phyloP scores from a whole-genome alignment of 2,113 vertebrate genomes.

The Polyodon spathula region DNA sequence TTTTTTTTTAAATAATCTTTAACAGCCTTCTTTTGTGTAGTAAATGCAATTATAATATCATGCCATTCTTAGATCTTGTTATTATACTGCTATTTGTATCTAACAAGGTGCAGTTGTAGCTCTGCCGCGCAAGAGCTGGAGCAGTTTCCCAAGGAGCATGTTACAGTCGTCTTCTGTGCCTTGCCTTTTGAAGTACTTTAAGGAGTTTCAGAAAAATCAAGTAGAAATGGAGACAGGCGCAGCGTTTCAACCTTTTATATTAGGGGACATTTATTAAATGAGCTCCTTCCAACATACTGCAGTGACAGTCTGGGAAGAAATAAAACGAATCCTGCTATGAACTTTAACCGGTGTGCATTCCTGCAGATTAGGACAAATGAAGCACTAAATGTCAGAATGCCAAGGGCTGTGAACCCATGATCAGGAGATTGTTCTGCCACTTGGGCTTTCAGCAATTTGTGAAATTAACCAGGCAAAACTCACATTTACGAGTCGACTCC shows the following conservation, averaged over 20 bases:
- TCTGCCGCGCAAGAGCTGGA: background rate
- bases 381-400: slow-evolving; percentile 29
- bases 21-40: too few species aligned
- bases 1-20: too few species aligned
- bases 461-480: background rate
- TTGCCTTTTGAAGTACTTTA: background rate
- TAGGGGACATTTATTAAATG: slow-evolving; percentile 19
- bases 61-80: background rate
- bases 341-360: slow-evolving; percentile 51
- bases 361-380: slow-evolving; percentile 32
- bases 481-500: background rate
- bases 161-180: background rate
- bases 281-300: slow-evolving; percentile 9
- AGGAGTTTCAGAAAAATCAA: background rate
- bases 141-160: background rate
- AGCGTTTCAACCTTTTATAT: slow-evolving; percentile 3
- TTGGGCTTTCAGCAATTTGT: slow-evolving; percentile 1
- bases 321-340: slow-evolving; percentile 42
- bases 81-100: background rate
- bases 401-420: slow-evolving; percentile 23
- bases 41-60: slow-evolving; percentile 1
- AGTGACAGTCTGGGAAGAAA: slow-evolving; percentile 21
- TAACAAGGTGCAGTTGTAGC: background rate
- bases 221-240: background rate
- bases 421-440: background rate